Evolutionary conservation across 2,797 vertebrate species (phyloP), one percentile per base, ranked within the genome.

Genomic region (Ara ararauna): DNA sequence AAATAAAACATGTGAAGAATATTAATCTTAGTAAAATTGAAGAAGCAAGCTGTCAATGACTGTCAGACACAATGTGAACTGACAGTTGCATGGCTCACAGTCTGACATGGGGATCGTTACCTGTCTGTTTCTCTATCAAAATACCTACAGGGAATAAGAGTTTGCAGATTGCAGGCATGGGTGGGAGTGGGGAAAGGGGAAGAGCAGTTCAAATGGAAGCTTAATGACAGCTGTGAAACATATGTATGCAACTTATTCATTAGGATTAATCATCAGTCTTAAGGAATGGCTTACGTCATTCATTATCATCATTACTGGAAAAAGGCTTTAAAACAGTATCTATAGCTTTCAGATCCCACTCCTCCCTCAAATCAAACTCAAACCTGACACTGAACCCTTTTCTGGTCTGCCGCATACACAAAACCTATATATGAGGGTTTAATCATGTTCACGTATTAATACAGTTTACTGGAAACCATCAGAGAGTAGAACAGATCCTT

Each of bases 1-100:
- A 96, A 96, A 96, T 90, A 95, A 90, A 93, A 89, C 87, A 81
- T 84, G 93, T 56, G 86, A 95, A 87, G 86, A 92, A 96, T 97
- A 96, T 96, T 96, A 96, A 97, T 97, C 93, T 95, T 87, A 87
- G 93, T 89, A 94, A 95, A 96, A 95, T 90, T 96, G 96, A 94
- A 96, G 93, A 92, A 95, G 95, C 93, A 95, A 87, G 92, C 96
- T 95, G 96, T 96, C 95, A 96, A 95, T 95, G 95, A 65, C 96
- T 96, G 88, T 96, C 95, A 96, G 95, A 94, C 84, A 83, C 84
- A 85, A 96, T 93, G 50, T 72, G 95, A 96, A 94, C 96, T 96
- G 96, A 96, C 93, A 97, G 95, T 94, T 95, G 90, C 91, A 93
- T 89, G 88, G 92, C 93, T 96, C 85, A 79, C 81, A 65, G 93